Base-by-base conservation (phyloP, 2,113 vertebrate species). In the Mustelus asterias region DNA sequence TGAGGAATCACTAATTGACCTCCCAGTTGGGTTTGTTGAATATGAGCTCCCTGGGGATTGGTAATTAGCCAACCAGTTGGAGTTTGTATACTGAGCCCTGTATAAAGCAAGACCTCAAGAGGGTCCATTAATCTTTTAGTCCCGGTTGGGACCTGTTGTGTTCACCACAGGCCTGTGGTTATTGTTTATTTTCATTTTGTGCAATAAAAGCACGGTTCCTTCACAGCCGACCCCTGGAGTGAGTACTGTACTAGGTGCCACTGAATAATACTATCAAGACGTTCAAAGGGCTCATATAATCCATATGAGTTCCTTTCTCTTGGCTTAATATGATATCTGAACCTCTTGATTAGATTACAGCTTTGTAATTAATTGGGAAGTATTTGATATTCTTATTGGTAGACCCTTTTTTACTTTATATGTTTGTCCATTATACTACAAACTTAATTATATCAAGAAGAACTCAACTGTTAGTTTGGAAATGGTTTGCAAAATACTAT, bases 241-340 rank as follows among this genome's bases (percentile, higher is more conserved):
- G 2, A 54, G 48, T 54, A 54, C 33, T 10, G 60, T 93, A 65
- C 37, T 65, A 33, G 58, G 22, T 93, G 60, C 26, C 60, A 22
- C 14, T 93, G 60, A 93, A 33, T 93, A 65, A 65, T 37, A 93
- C 37, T 41, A 60, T 37, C 89, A 93, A 67, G 16, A 18, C 37
- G 60, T 41, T 67, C 60, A 93, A 33, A 37, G 22, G 33, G n/a
- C 65, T 93, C 65, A 93, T 41, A 37, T 63, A 63, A 92, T 67
- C 58, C 89, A 93, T 20, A 37, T 93, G 89, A 93, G 89, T 37
- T 93, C 33, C 88, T 67, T n/a, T 67, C 89, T n/a, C 60, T 33
- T 90, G 26, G 54, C 58, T 89, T n/a, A 90, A 60, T 29, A 3
- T 90, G 88, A n/a, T 9, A 33, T 90, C 88, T 90, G 54, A 90